Evolutionary conservation across 1,140 invertebrate species (phyloP).

Genomic region (Steinernema khuongi): DNA sequence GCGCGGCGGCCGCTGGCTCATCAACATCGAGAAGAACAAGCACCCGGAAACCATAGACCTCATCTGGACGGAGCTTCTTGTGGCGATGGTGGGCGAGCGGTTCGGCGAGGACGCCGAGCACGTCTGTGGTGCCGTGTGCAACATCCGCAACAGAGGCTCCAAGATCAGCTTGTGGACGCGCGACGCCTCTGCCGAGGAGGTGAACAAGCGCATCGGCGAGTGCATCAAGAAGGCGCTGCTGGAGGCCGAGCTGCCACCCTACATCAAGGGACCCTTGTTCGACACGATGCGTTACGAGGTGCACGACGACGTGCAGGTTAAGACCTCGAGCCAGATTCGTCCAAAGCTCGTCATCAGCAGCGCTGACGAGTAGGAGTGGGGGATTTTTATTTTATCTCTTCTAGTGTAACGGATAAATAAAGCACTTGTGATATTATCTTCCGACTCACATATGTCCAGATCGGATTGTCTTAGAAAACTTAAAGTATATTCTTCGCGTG

Average conservation of each 20-base stretch:
- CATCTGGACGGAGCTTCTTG: conserved; percentile 86
- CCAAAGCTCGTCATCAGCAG: not conserved
- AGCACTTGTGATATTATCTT: too few relatives aligned
- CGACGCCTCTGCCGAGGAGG: conserved; percentile 71
- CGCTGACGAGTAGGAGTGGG: not conserved
- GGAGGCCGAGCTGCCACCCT: conserved; percentile 26
- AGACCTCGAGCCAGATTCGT: conserved; percentile 35
- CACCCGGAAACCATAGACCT: conserved; percentile 76
- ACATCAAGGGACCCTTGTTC: conserved; percentile 25
- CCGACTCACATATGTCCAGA: too few relatives aligned
- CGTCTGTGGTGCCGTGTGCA: conserved; percentile 88
- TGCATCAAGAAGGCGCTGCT: conserved; percentile 38
- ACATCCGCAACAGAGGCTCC: conserved; percentile 80
- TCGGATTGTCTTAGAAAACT: too few relatives aligned
- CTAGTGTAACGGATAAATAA: too few relatives aligned
- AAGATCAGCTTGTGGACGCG: conserved; percentile 78
- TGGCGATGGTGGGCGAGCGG: conserved; percentile 90
- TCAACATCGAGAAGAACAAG: conserved; percentile 63
- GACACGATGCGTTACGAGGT: conserved; percentile 41
- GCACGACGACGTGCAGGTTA: conserved; percentile 38
- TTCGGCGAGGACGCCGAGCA: conserved; percentile 84
- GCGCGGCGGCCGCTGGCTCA: conserved; percentile 85
- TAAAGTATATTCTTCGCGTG: too few relatives aligned
- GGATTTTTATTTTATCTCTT: too few relatives aligned
- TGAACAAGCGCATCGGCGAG: conserved; percentile 66